Base-by-base conservation (phyloP, 2,888 invertebrate species). In the Eumacrocentrus americanus region DNA sequence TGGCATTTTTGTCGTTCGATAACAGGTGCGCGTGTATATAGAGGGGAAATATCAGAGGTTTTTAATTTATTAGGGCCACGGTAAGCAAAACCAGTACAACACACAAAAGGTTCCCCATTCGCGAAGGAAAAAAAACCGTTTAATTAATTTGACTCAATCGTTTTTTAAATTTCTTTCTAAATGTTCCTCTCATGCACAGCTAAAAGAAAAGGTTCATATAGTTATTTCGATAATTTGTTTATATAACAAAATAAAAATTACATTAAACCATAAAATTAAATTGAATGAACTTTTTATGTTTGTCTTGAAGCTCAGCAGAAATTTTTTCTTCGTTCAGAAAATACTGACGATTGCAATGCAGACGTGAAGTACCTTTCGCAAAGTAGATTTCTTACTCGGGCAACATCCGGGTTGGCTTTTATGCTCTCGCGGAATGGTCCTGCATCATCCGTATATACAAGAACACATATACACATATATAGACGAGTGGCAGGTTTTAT, bases 1-100 rank as follows among this genome's bases (percentile, higher is more conserved):
- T 77, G 77, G 73, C 75, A 77, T 71, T 75, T 73, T 73, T 69
- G 66, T 70, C 71, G 72, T 68, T 74, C 73, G 69, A 76, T 75
- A 75, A 72, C 74, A 75, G 75, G 70, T 72, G 73, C 71, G 67
- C 70, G 66, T 68, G 44, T 20, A 70, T 69, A 65, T 6, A 67
- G 69, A 64, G 65, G 2, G 12, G 68, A 65, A 68, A 67, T 60
- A 64, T 62, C 14, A 44, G 62, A 20, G 53, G 66, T 55, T 67
- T 67, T 66, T 67, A 73, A 73, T 73, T 73, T 72, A 73, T 69
- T 37, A 57, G 47, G 16, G 14, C 53, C 40, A 12, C 46, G 54
- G 40, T 38, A 53, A 53, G 61, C 40, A 64, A 56, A 65, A 57
- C 37, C 60, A 46, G 50, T 25, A 42, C 20, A 54, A 38, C 23